Evolutionary conservation across 2,888 invertebrate genomes (phyloP), one percentile per base, ranked within the genome.

Genomic region (Drosophila robusta): DNA sequence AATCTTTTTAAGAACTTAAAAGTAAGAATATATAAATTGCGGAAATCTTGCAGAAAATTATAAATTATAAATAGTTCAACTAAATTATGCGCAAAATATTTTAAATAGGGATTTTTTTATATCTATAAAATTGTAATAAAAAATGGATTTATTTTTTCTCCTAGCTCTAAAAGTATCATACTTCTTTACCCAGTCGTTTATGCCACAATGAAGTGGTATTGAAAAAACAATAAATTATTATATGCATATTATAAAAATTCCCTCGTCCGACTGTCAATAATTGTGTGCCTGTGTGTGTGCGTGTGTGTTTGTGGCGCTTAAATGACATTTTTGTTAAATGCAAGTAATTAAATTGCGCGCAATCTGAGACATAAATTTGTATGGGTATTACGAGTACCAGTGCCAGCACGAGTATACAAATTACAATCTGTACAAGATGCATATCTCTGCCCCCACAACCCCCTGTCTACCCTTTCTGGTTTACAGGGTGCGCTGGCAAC

Each of bases 281-380:
- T 16, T 44, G 58, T 54, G 39, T 3, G 47, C 39, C 56, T 24
- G 42, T 7, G 24, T 26, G 32, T 44, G 26, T 39, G 1, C 24
- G 39, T 22, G 42, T 32, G 18, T 52, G 58, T 64, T 38, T 49
- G 26, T 32, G 38, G 9, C 22, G 36, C 16, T 60, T 60, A 70
- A 81, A 80, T 75, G 66, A 71, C 69, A 73, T 75, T 78, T 71
- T 70, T 75, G 72, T 82, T 78, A 77, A 86, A 73, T 70, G 70
- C 52, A 67, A 80, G 71, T 80, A 85, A 85, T 86, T 86, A 77
- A 82, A 78, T 84, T 72, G 56, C 51, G 60, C 65, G 60, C 70
- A 68, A 84, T 72, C 70, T 58, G 64, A 55, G 65, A 49, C 70
- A 69, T 60, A 54, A 64, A 50, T 65, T 58, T 42, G 34, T 49